Percentiles rank a stretch among this genome's conserved stretches.
Evolutionary conservation across 2,797 vertebrate species (phyloP).

Genomic region (Phrynocephalus guinanensis): DNA sequence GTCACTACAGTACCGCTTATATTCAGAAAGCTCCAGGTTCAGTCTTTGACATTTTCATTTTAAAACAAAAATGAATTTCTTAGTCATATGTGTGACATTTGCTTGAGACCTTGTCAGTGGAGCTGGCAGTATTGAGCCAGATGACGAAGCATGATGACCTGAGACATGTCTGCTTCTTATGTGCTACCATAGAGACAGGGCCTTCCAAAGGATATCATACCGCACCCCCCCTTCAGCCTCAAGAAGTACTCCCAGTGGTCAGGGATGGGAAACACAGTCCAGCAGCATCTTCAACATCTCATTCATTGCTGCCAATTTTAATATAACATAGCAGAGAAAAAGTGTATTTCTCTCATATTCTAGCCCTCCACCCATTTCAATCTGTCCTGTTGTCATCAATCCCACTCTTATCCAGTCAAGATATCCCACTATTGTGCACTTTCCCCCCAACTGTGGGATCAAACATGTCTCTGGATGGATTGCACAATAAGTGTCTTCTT

Average conservation of each 20-base stretch:
- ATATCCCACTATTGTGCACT: slow-evolving; percentile 1
- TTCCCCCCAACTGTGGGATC: background rate
- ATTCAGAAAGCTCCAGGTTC: background rate
- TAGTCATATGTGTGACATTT: background rate
- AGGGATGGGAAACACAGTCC: too few species aligned
- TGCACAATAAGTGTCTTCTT: background rate
- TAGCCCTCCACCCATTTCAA: background rate
- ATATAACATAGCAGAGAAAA: background rate
- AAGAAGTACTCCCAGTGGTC: too few species aligned
- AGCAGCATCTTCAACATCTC: too few species aligned
- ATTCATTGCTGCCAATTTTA: background rate
- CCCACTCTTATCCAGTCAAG: background rate
- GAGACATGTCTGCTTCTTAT: background rate
- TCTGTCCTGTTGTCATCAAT: background rate
- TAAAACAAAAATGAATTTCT: background rate
- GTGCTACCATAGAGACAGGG: too few species aligned
- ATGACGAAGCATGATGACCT: background rate
- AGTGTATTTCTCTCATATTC: background rate
- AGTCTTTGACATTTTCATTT: background rate
- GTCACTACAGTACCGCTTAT: background rate
- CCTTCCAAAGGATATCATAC: too few species aligned
- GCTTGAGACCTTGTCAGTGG: background rate
- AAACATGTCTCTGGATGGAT: background rate
- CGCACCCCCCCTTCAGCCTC: too few species aligned
- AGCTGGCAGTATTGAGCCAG: background rate